Percentiles rank a stretch among this genome's conserved stretches.
phyloP scores from a whole-genome alignment of 1,140 invertebrate genomes.

The Charaxes varanes region DNA sequence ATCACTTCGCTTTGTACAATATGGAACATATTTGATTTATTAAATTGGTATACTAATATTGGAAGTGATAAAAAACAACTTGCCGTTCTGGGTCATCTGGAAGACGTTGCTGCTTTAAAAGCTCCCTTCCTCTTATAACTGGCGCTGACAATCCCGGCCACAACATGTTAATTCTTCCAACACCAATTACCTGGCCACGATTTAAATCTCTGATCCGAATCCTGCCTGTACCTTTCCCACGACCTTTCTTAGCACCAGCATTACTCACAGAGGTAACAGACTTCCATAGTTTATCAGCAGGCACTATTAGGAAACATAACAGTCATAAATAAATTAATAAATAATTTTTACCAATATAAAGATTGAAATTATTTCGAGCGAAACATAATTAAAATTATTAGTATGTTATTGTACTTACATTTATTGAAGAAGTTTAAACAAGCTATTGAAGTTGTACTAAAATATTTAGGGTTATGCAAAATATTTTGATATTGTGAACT shows the following conservation, averaged over 20 bases:
- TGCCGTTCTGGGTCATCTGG: slow-evolving; percentile 82
- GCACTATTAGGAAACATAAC: slow-evolving; percentile 70
- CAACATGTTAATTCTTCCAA: slow-evolving; percentile 88
- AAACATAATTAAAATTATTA: too few species aligned
- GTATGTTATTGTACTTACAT: too few species aligned
- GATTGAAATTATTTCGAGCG: too few species aligned
- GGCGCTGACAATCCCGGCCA: slow-evolving; percentile 95
- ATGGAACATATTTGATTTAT: too few species aligned
- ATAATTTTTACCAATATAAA: not conserved
- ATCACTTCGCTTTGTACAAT: too few species aligned
- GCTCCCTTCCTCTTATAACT: slow-evolving; percentile 84
- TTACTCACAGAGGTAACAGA: slow-evolving; percentile 96
- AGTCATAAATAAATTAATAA: not conserved
- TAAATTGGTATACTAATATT: too few species aligned
- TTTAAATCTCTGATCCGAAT: slow-evolving; percentile 90
- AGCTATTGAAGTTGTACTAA: slow-evolving; percentile 42
- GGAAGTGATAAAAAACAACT: not conserved
- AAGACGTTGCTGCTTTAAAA: slow-evolving; percentile 81
- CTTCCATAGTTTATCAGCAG: slow-evolving; percentile 93
- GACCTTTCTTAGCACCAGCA: slow-evolving; percentile 94
- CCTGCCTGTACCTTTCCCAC: slow-evolving; percentile 87
- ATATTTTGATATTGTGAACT: slow-evolving; percentile 27
- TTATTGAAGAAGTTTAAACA: slow-evolving; percentile 61
- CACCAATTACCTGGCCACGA: slow-evolving; percentile 90
- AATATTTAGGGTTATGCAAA: slow-evolving; percentile 51